phyloP scores from a whole-genome alignment of 2,113 vertebrate species.

The Callocephalon fimbriatum region DNA sequence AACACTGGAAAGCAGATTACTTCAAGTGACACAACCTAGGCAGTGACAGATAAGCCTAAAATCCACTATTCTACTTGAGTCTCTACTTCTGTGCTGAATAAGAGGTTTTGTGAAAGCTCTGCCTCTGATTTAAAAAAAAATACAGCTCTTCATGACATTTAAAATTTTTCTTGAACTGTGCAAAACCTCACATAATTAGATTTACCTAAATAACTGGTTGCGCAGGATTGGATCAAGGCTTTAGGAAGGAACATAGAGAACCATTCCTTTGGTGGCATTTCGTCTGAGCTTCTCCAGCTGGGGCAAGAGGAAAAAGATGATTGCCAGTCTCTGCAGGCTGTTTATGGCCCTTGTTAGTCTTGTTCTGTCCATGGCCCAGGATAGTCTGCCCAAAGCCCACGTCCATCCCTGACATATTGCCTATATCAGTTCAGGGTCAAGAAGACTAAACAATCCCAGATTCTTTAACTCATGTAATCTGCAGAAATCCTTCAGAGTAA shows the following conservation, averaged over 20 bases:
- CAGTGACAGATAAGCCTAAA: not conserved
- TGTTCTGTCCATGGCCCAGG: not conserved
- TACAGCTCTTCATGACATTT: not conserved
- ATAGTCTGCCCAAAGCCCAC: rapidly evolving
- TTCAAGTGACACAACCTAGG: not conserved
- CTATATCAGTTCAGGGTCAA: not conserved
- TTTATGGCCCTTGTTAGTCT: not conserved
- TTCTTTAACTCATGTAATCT: not conserved
- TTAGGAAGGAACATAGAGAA: not conserved
- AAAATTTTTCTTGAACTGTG: not conserved
- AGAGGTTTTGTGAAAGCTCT: not conserved
- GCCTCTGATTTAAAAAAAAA: not conserved
- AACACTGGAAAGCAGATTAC: not conserved
- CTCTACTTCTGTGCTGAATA: not conserved
- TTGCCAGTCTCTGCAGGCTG: not conserved
- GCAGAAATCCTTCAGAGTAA: conserved; percentile 1
- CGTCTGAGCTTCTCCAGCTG: not conserved
- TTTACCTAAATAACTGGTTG: not conserved
- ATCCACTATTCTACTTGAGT: not conserved
- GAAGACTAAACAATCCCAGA: not conserved
- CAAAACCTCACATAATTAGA: not conserved
- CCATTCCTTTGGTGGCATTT: not conserved
- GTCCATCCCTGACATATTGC: not conserved
- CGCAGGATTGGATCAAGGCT: not conserved
- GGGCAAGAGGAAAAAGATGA: not conserved